Evolutionary conservation across 1,140 invertebrate species (phyloP).

Genomic region (Mercenaria mercenaria): DNA sequence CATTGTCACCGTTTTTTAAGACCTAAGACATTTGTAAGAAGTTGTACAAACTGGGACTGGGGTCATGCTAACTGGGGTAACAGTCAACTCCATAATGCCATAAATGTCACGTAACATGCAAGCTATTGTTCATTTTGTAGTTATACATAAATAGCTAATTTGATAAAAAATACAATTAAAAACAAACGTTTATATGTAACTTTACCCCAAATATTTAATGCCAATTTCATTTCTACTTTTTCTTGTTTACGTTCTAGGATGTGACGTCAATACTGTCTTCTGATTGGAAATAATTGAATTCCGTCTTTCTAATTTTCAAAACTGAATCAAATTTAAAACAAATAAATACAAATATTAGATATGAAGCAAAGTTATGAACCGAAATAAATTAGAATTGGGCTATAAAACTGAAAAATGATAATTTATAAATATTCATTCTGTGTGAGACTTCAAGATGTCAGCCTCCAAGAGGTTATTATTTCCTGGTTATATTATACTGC

Average conservation of each 20-base stretch:
- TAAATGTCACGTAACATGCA: too few species aligned
- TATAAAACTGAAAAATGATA: not conserved
- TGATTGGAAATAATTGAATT: constrained; percentile 26
- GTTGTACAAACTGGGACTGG: too few species aligned
- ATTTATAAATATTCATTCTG: not conserved
- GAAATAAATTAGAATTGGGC: not conserved
- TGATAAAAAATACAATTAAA: not conserved
- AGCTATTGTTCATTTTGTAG: not conserved
- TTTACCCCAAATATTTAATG: not conserved
- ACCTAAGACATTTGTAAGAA: too few species aligned
- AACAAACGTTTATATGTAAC: not conserved
- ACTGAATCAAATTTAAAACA: not conserved
- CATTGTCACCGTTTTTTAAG: too few species aligned
- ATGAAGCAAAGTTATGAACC: not conserved
- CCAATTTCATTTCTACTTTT: not conserved
- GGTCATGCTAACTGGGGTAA: too few species aligned
- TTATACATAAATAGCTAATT: not conserved
- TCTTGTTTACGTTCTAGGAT: constrained; percentile 13
- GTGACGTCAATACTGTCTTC: not conserved
- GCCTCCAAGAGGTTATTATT: not conserved
- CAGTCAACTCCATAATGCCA: too few species aligned
- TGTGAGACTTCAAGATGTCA: not conserved
- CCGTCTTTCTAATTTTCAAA: not conserved
- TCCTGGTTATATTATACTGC: not conserved
- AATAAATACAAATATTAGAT: not conserved